Evolutionary conservation across 2,797 vertebrate species (phyloP).

Genomic region (Notamacropus eugenii): DNA sequence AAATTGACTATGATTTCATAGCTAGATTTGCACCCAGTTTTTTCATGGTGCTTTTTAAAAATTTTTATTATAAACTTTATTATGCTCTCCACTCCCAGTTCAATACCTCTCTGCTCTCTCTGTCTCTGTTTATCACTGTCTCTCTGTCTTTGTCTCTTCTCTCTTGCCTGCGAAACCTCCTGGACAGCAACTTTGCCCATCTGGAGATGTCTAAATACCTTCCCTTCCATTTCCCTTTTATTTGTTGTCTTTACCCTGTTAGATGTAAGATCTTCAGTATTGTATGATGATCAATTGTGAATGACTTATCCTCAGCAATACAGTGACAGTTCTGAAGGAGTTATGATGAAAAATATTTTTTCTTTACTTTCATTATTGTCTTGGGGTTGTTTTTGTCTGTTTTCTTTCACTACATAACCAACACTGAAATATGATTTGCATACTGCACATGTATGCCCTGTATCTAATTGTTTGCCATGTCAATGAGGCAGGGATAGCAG

Average conservation of each 20-base stretch:
- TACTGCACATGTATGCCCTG: too few species aligned
- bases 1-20: not conserved
- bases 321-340: not conserved
- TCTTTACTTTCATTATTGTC: too few species aligned
- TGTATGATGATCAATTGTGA: not conserved
- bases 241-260: not conserved
- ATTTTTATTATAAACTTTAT: not conserved
- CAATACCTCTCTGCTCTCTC: not conserved
- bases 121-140: not conserved
- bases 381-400: too few species aligned
- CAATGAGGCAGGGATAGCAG: not conserved
- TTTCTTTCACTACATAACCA: too few species aligned
- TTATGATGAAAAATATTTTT: not conserved
- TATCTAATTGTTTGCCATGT: too few species aligned
- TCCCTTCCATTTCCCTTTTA: not conserved
- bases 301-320: not conserved
- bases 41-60: not conserved
- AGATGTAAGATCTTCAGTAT: not conserved
- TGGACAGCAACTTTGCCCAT: not conserved
- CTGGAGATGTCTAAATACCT: not conserved
- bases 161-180: not conserved
- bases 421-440: too few species aligned
- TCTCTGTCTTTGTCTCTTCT: not conserved
- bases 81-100: not conserved
- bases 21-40: not conserved